Evolutionary conservation across 2,797 vertebrate species (phyloP), one percentile per base, ranked within the genome.

Genomic region (Crax fasciolata): DNA sequence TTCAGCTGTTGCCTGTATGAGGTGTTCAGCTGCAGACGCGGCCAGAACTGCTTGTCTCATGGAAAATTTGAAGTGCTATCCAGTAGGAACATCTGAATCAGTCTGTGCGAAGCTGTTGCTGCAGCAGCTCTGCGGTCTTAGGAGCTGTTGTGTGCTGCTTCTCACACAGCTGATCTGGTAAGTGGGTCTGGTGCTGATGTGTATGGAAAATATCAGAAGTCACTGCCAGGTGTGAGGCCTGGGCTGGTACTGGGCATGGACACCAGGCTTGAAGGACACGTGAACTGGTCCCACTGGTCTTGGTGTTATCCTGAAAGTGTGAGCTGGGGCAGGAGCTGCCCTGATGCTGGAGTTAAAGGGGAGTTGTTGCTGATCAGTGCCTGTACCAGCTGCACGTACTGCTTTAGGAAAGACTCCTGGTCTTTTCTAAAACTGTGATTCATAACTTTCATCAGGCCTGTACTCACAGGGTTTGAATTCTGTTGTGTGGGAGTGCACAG

Each of bases 21-120:
- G 43, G 54, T 51, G 91, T 91, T 75, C 68, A 74, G 72, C 59
- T 93, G 44, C 52, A 75, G 27, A 63, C 54, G 21, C 67, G 75
- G 55, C 52, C 68, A 91, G 76, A 92, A 76, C 49, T 66, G 75
- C 89, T 85, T 83, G 21, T 65, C 75, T 90, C 43, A 55, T 23
- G 43, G 59, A 57, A 88, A 87, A 87, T 79, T 10, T 35, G 3
- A 89, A 87, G 13, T 48, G 8, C 28, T 71, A 32, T 73, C 52
- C 49, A 67, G 59, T 16, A 85, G 79, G 59, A 83, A 32, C 11
- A 38, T 39, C 25, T 55, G 48, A 74, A 39, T n/a, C 30, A 46
- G 12, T 66, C 66, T 35, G 2, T 43, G 1, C 9, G 41, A 67
- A 71, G n/a, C 28, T 87, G 6, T 55, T 89, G 10, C 32, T 82